Conservation (phyloP, 1,140 invertebrate genomes). For the Galendromus occidentalis region DNA sequence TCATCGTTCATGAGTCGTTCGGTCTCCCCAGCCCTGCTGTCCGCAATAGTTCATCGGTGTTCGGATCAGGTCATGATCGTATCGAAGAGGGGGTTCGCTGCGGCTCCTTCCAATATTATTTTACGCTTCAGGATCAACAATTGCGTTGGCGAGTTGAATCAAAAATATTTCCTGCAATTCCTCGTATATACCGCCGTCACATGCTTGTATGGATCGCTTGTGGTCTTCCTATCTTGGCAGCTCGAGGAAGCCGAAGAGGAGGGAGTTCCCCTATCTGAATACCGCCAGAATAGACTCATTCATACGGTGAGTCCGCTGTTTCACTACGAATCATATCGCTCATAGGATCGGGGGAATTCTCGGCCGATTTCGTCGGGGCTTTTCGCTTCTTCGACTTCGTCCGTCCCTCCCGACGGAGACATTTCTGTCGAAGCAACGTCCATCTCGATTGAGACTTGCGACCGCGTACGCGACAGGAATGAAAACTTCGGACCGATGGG, state of each 20-base stretch:
- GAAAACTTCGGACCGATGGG: too few species aligned
- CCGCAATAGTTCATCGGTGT: too few species aligned
- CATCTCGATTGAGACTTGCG: too few species aligned
- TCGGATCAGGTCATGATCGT: conserved; percentile 10
- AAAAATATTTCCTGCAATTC: conserved; percentile 84
- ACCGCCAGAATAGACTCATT: conserved; percentile 47
- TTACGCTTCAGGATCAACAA: conserved; percentile 59
- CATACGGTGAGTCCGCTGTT: conserved; percentile 21
- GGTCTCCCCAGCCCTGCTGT: too few species aligned
- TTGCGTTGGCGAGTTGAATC: conserved; percentile 78
- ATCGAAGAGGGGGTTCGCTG: too few species aligned
- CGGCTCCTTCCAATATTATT: conserved; percentile 13
- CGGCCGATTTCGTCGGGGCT: too few species aligned
- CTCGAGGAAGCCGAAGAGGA: conserved; percentile 46
- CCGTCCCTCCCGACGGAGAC: too few species aligned
- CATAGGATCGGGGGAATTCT: too few species aligned
- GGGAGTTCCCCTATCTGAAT: conserved; percentile 43
- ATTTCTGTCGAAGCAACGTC: too few species aligned
- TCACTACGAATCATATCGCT: too few species aligned
- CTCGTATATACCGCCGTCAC: conserved; percentile 40
- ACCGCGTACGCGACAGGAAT: too few species aligned
- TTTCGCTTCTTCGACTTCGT: too few species aligned
- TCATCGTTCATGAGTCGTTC: background rate
- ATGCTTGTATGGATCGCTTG: conserved; percentile 41
- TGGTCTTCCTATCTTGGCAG: conserved; percentile 53